Percentiles rank a stretch among this genome's conserved stretches.
These are phyloP conservation scores for Arctia plantaginis DNA, from an alignment of 2,888 invertebrate genomes.

Conservation along the genomic window DNA sequence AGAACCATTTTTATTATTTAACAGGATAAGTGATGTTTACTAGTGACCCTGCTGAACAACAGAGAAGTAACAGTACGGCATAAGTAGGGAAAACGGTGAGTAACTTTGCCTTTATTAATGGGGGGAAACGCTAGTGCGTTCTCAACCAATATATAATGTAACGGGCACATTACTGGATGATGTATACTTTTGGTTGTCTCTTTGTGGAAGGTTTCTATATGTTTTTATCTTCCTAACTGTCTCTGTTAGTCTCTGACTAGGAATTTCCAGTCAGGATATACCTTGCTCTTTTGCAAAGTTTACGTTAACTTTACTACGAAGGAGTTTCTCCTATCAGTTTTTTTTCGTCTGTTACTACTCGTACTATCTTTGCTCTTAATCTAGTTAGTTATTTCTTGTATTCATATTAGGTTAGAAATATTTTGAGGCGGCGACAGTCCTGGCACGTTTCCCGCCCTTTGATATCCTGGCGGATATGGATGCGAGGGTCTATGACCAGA, in stretches of 20 bases:
- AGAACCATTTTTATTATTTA: background rate
- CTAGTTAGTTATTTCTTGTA: no score
- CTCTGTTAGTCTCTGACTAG: background rate
- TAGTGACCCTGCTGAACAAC: background rate
- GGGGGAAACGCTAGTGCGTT: background rate
- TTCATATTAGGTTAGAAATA: no score
- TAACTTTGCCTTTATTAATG: no score
- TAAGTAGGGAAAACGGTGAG: background rate
- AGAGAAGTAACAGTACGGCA: background rate
- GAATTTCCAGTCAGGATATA: background rate
- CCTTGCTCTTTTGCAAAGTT: no score
- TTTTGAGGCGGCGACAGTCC: no score
- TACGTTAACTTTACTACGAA: no score
- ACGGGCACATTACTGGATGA: background rate
- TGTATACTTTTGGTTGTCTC: background rate
- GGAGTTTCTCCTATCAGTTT: background rate
- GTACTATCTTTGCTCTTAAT: background rate
- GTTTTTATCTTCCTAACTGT: no score
- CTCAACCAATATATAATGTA: background rate
- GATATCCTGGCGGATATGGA: no score
- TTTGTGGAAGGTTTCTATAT: background rate
- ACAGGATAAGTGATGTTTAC: background rate
- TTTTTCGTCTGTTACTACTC: background rate
- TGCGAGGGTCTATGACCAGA: no score
- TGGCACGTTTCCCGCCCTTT: no score